A percentile compares a stretch with the other conserved stretches of the same genome.
Conservation (phyloP, 2,888 invertebrate species). For the Aphrophora alni region DNA sequence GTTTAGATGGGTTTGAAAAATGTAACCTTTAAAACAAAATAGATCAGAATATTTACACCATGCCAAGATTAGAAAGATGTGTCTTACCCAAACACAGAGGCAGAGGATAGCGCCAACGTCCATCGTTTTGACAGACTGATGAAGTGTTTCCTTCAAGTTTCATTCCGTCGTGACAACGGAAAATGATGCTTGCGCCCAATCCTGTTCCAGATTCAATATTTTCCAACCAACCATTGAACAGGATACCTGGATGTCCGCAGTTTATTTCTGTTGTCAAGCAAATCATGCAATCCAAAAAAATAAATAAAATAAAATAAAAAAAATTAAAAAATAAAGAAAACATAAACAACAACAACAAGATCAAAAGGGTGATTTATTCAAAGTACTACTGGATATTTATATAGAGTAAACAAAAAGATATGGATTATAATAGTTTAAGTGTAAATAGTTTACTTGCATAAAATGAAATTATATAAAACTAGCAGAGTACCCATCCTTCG, state of each 20-base stretch:
- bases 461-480: no score
- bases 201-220: constrained; percentile 89
- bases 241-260: constrained; percentile 91
- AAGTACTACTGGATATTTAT: background rate
- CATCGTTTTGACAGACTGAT: constrained; percentile 92
- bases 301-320: background rate
- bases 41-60: background rate
- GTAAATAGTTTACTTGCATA: background rate
- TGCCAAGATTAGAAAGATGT: background rate
- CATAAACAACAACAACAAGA: background rate
- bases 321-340: background rate
- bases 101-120: constrained; percentile 91
- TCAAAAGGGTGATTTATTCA: background rate
- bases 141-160: constrained; percentile 86
- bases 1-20: no score
- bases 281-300: constrained; percentile 30
- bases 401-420: background rate
- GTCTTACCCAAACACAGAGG: constrained; percentile 85
- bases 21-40: background rate
- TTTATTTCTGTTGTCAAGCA: constrained; percentile 79
- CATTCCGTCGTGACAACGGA: constrained; percentile 92
- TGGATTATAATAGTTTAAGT: background rate
- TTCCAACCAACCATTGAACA: constrained; percentile 96
- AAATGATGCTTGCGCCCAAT: constrained; percentile 90
- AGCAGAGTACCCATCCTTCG: no score